Base-by-base conservation (phyloP, 2,113 vertebrate genomes). In the Osmerus mordax region DNA sequence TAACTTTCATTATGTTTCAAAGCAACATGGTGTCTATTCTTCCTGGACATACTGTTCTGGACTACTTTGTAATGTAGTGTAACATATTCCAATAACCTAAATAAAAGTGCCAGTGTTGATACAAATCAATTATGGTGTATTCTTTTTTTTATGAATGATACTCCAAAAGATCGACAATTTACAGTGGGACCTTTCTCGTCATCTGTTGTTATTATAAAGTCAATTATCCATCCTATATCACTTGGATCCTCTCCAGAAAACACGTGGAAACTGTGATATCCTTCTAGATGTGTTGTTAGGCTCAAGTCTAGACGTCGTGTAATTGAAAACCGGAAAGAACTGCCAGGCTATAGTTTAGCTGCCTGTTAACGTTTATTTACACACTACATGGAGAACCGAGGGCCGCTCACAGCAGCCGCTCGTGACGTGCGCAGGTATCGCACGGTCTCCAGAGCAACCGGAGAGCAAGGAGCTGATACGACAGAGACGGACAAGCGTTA, bases 391-490 rank as follows among this genome's bases (percentile, higher is more conserved):
- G 29, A 15, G 28, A 28, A 62, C 9, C 19, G 29, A 28, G 5
- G 25, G 47, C 18, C 32, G 16, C 18, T 1, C 67, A 4, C 28
- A 32, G 32, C 60, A 60, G 41, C 36, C 25, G 71, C 18, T 18
- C 25, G 16, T 74, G 72, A 74, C 76, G 71, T 60, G 15, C 12
- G 51, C 67, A 70, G 62, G 71, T 70, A 70, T 60, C 60, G 25
- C 25, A 28, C 25, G 15, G 76, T 78, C 74, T 51, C 76, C 72
- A 58, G 47, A 74, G 76, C 76, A 78, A 78, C 76, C 21, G 51
- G 60, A 29, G 16, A 62, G 69, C 51, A 16, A 53, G 53, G 18
- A 18, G 18, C 32, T 36, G 32, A 36, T 36, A 36, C 32, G 32
- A 36, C 32, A 36, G 7, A 29, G 28, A 32, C 7, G 3, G 62